Evolutionary conservation across 1,140 invertebrate species (phyloP), one percentile per base, ranked within the genome.

Genomic region (Drosophila ironensis): DNA sequence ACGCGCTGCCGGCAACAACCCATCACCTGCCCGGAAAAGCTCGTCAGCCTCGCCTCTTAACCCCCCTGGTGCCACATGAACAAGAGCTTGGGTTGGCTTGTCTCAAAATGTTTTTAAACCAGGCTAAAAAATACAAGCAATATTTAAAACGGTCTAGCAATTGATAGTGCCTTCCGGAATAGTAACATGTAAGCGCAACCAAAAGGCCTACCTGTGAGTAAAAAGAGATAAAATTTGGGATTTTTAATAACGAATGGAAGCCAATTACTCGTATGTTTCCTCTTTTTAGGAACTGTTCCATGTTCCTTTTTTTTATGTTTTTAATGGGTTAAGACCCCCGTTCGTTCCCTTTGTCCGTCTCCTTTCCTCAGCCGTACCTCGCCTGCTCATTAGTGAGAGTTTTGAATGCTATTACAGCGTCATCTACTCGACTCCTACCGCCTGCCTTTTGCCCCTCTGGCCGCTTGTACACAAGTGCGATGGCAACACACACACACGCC

Each of bases 361-460:
- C 47, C 19, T 4, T 37, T 11, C 14, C 20, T 50, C 47, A 14
- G 0, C 14, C 20, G 25, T 8, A 25, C 57, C 20, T 63, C 22
- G 67, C 45, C 56, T 63, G 81, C 80, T 86, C 80, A 86, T 86
- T 86, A 86, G 80, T 86, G 63, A 78, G 80, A 86, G 80, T 86
- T 86, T 84, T 86, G 80, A 80, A 86, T 86, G 80, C 80, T 80
- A 86, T 86, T 86, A 86, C 81, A 80, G 74, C 75, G 75, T 80
- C 80, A 87, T 80, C 80, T 80, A 86, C 78, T 84, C 80, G 42
- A 78, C 68, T 84, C 67, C 81, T 56, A 40, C 77, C 17, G 35
- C 42, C 12, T 25, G 17, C 20, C 24, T 22, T 28, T 16, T 17
- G 5, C 20, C 1, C 12, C 12, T 14, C 8, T 44, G 22, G 38